Evolutionary conservation across 53 echinoderm and acorn worm species (phyloP).

Genomic region (Holothuria leucospilota): DNA sequence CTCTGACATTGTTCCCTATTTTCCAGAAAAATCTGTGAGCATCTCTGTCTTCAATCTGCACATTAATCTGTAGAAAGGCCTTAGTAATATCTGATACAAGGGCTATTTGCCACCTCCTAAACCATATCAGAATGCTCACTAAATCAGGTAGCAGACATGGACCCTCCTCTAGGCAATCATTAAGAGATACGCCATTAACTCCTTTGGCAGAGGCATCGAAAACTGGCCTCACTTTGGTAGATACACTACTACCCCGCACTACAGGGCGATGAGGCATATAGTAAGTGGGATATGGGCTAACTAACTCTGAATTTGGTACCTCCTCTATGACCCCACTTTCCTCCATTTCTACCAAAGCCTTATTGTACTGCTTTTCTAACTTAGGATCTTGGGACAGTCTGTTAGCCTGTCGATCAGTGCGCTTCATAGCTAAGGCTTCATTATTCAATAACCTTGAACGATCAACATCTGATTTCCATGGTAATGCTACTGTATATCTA

Average conservation of each 20-base stretch:
- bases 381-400: not conserved
- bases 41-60: not conserved
- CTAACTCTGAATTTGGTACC: not conserved
- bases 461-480: constrained; percentile 4
- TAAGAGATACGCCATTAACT: not conserved
- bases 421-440: not conserved
- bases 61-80: not conserved
- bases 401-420: not conserved
- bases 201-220: too few species aligned
- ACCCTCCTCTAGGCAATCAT: not conserved
- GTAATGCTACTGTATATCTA: constrained; percentile 11
- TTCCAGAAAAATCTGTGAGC: not conserved
- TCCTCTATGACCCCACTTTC: constrained; percentile 2
- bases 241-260: not conserved
- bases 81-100: not conserved
- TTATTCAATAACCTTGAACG: not conserved
- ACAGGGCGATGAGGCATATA: constrained; percentile 2
- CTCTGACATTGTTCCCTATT: not conserved
- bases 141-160: constrained; percentile 1
- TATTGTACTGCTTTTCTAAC: not conserved
- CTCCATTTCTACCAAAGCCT: constrained; percentile 22
- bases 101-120: not conserved
- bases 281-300: not conserved
- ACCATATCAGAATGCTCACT: not conserved
- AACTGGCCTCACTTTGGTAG: not conserved